Evolutionary conservation across 2,888 invertebrate genomes (phyloP).

Genomic region (Listrodromus nycthemerus): DNA sequence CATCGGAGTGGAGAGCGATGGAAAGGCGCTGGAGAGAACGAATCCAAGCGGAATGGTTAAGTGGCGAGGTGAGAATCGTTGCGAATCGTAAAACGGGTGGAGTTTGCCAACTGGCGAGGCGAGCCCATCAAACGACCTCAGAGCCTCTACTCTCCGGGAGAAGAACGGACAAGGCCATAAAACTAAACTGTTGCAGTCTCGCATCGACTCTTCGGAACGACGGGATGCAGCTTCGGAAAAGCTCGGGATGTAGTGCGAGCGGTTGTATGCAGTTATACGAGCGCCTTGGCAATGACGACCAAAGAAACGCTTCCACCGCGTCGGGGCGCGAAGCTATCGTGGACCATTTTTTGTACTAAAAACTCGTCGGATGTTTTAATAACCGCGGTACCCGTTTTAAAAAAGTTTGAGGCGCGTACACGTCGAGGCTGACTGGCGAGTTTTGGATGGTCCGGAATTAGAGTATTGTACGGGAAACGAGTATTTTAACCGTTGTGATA

Average conservation of each 20-base stretch:
- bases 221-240: slow-evolving; percentile 63
- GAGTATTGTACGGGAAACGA: no score
- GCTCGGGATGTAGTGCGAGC: slow-evolving; percentile 30
- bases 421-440: slow-evolving; percentile 61
- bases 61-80: slow-evolving; percentile 77
- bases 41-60: slow-evolving; percentile 71
- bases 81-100: slow-evolving; percentile 79
- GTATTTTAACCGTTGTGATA: no score
- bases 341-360: slow-evolving; percentile 31
- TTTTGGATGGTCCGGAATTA: slow-evolving; percentile 46
- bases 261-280: slow-evolving; percentile 14
- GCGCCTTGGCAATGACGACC: neutral
- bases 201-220: slow-evolving; percentile 61
- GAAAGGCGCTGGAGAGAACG: slow-evolving; percentile 2
- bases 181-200: slow-evolving; percentile 78
- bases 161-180: slow-evolving; percentile 76
- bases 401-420: slow-evolving; percentile 17
- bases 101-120: slow-evolving; percentile 27
- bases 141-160: slow-evolving; percentile 47
- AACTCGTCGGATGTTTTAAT: slow-evolving; percentile 35
- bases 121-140: slow-evolving; percentile 47
- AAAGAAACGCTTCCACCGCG: neutral
- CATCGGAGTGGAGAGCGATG: neutral
- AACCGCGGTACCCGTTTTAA: slow-evolving; percentile 40
- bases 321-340: neutral